phyloP scores from a whole-genome alignment of 2,888 invertebrate genomes.

The Netelia virgata region DNA sequence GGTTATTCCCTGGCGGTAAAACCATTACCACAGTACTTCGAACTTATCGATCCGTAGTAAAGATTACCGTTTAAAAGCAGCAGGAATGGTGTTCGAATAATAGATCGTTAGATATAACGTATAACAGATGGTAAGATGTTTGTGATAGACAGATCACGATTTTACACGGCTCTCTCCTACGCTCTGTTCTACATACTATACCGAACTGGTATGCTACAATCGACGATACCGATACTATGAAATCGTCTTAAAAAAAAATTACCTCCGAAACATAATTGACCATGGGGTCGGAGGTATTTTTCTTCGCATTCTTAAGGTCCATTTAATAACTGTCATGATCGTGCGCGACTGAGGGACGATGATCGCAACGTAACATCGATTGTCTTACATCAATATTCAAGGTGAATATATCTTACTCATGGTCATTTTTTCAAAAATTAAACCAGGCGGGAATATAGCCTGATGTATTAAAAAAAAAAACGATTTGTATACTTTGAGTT shows the following conservation, averaged over 20 bases:
- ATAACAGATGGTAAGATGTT: conserved; percentile 1
- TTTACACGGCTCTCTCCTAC: conserved; percentile 1
- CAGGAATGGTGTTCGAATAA: conserved; percentile 7
- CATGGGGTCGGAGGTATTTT: conserved; percentile 1
- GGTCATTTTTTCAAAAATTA: not conserved
- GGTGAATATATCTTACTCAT: not conserved
- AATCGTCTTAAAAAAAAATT: conserved; percentile 11
- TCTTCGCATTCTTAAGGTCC: not conserved
- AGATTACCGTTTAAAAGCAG: conserved; percentile 21
- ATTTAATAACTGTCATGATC: conserved; percentile 34
- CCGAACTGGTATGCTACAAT: not conserved
- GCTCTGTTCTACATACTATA: not conserved
- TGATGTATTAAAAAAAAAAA: no score
- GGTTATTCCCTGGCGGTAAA: not conserved
- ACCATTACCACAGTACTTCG: conserved; percentile 22
- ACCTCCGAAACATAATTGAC: not conserved
- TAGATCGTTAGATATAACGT: conserved; percentile 37
- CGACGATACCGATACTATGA: not conserved
- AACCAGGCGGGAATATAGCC: not conserved
- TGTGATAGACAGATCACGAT: conserved; percentile 35
- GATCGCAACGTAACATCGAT: conserved; percentile 27
- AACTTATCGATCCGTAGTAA: conserved; percentile 5
- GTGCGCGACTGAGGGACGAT: conserved; percentile 12
- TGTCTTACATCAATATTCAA: not conserved
- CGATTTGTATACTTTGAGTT: no score